Evolutionary conservation across 37 sponge, comb jelly and placozoan genomes (phyloP).

Genomic region (Cliona cf. orientalis): DNA sequence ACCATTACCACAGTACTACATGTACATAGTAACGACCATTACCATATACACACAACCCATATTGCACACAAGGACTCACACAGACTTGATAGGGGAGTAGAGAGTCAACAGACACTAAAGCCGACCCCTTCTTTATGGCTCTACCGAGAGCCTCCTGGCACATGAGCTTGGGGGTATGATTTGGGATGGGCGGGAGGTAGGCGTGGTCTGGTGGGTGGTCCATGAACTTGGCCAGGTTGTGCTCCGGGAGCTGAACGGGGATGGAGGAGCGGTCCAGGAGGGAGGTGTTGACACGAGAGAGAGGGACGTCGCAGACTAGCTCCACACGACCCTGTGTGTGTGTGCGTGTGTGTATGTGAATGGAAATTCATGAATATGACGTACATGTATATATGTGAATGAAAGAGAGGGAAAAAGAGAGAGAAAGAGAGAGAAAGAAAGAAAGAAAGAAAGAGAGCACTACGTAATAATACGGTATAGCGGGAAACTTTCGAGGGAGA

Average conservation of each 20-base stretch:
- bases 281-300: neutral
- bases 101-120: constrained; percentile 18
- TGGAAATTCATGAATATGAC: too few species aligned
- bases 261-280: constrained; percentile 2
- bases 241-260: constrained; percentile 13
- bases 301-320: neutral
- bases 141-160: neutral
- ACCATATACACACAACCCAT: too few species aligned
- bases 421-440: too few species aligned
- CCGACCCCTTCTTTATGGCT: neutral
- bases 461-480: too few species aligned
- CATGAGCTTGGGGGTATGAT: neutral
- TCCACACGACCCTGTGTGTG: constrained; percentile 24
- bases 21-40: too few species aligned
- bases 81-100: constrained; percentile 13
- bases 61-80: too few species aligned
- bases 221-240: neutral
- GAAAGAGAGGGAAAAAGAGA: neutral
- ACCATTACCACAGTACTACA: too few species aligned
- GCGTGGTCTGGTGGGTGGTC: constrained; percentile 6
- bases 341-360: too few species aligned
- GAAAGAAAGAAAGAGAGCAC: too few species aligned
- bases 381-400: too few species aligned
- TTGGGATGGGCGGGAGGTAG: constrained; percentile 18
- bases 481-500: too few species aligned